Base-by-base conservation (phyloP, 1,140 invertebrate species). In the Tyrophagus putrescentiae region DNA sequence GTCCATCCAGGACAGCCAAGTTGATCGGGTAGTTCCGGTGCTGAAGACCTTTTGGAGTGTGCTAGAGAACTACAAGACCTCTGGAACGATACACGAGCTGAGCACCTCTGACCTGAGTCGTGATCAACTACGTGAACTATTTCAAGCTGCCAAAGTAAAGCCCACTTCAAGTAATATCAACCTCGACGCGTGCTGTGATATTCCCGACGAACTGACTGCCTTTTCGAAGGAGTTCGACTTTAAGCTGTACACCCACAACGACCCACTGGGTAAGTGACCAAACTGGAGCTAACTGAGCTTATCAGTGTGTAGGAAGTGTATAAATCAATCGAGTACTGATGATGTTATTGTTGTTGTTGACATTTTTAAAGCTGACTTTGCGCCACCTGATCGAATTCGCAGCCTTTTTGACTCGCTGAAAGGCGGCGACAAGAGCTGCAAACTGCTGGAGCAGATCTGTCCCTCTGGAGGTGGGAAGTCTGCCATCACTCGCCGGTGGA, bases 91-190 rank as follows among this genome's bases (percentile, higher is more conserved):
- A 25, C 76, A 76, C 4, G 82, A 83, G 65, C 74, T 93, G 63
- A 92, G 92, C 18, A 79, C 96, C 11, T 83, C 86, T 42, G 91
- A 96, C 73, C 76, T 95, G n/a, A 84, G 87, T 66, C 84, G 84
- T 32, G 75, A 78, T 4, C 78, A 81, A 28, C 83, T 97, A 52
- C 78, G 83, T 34, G 73, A 82, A 60, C 72, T 96, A 0, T 82
- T 87, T 72, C 76, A 82, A 16, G 82, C 80, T 76, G 82, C 86
- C n/a, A 76, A 77, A 63, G 83, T 82, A 72, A 88, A 89, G 67
- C 93, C 93, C 18, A 80, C 79, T 64, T 90, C 94, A 60, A 83
- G 94, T 63, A 93, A 98, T 76, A 92, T 98, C 62, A 96, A 93
- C 75, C 77, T 97, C 50, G 83, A 89, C 1, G 85, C 84, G 3